These are phyloP conservation scores for Acanthisitta chloris DNA, from an alignment of 2,113 vertebrate species.

Conservation along the genomic window DNA sequence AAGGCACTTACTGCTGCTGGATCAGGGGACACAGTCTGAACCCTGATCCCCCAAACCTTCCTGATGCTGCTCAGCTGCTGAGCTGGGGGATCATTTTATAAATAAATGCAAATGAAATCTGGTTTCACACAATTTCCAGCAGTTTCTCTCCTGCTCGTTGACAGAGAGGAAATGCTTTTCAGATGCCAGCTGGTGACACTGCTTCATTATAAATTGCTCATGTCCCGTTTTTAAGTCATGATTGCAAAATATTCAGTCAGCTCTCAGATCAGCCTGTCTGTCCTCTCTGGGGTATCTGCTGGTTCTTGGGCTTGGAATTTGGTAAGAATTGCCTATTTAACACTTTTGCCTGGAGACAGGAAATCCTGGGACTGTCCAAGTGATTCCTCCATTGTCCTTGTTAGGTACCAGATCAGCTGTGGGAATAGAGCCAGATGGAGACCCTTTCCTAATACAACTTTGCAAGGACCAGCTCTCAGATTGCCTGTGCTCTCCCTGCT, in stretches of 20 bases:
- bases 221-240: background rate
- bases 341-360: background rate
- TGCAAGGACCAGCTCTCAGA: background rate
- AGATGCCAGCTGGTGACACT: conserved; percentile 64
- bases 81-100: background rate
- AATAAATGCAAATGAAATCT: conserved; percentile 5
- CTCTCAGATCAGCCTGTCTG: background rate
- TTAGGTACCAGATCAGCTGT: background rate
- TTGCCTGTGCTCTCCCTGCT: background rate
- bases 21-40: background rate
- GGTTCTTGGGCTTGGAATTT: background rate
- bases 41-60: background rate
- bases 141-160: background rate
- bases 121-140: background rate
- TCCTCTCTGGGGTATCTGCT: background rate
- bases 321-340: background rate
- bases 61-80: background rate
- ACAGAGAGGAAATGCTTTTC: conserved; percentile 34
- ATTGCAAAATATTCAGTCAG: background rate
- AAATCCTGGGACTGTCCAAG: background rate
- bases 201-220: conserved; percentile 51
- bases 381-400: background rate
- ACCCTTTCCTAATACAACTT: background rate
- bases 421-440: background rate
- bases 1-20: background rate